Base-by-base conservation (phyloP, 2,797 vertebrate species). In the Austrolebias charrua region DNA sequence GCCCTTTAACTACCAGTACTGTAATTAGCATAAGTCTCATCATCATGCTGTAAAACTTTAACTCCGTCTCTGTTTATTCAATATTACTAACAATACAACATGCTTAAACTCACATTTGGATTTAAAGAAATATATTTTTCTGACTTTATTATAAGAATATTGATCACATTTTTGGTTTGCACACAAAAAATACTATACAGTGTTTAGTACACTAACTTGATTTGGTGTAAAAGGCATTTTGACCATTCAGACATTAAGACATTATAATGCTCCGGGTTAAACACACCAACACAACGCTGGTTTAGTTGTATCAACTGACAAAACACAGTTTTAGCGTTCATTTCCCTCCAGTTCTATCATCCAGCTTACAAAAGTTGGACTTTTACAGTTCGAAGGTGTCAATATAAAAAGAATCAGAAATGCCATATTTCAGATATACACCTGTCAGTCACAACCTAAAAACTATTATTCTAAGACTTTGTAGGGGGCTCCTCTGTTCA, bases 81-180 rank as follows among this genome's bases (percentile, higher is more conserved):
- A 40, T 24, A 24, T 24, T 3, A 24, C 24, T 24, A 47, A 63
- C 29, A 38, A 61, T 13, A 54, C 52, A 43, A 49, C 45, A 58
- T 2, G 19, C 6, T 1, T 43, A 54, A n/a, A 75, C 18, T 60
- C 1, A 33, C 29, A 18, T 44, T 20, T 49, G 0, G 7, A 28
- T 42, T 55, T 14, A 19, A 47, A 63, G 55, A 63, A 67, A 66
- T 45, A 48, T 48, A 28, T 55, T 86, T 79, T 66, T 70, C 48
- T 65, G 51, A 67, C 79, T 93, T 93, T 91, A 92, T 91, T 94
- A 93, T 82, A 93, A 94, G 89, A 93, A 93, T 93, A 94, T 86
- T 81, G 62, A 79, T 90, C 63, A 77, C 85, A 65, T 88, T 90
- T 88, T 90, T 88, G 85, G 79, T 89, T 88, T 85, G 83, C 84